Conservation (phyloP, 2,113 vertebrate genomes). For the Heptranchias perlo region DNA sequence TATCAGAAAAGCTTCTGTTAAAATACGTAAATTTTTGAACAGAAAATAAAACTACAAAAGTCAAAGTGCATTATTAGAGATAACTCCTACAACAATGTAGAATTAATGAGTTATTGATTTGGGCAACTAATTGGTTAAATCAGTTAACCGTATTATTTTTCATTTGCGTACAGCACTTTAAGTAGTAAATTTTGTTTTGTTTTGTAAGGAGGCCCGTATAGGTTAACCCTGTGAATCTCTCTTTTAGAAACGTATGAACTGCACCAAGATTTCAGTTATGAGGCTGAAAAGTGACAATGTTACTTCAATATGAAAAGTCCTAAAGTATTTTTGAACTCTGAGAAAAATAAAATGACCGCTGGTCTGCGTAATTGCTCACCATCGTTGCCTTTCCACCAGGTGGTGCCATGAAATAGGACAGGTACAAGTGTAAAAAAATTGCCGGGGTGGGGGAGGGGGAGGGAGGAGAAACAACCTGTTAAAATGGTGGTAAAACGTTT, state of each 20-base stretch:
- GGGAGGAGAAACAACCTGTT: not conserved
- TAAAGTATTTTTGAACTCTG: not conserved
- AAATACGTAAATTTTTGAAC: not conserved
- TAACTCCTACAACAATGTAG: conserved; percentile 6
- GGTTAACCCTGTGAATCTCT: not conserved
- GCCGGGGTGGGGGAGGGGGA: not conserved
- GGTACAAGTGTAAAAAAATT: not conserved
- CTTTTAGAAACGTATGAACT: not conserved
- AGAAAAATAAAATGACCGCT: not conserved
- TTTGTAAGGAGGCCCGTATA: not conserved
- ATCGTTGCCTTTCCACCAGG: not conserved
- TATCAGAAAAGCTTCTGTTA: not conserved
- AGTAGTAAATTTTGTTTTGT: not conserved
- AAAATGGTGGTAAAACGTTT: not conserved
- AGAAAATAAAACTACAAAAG: not conserved
- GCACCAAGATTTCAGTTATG: not conserved
- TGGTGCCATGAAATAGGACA: not conserved
- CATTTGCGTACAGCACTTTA: not conserved
- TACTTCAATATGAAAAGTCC: not conserved
- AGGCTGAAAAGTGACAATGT: not conserved
- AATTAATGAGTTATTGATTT: not conserved
- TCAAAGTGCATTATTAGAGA: not conserved
- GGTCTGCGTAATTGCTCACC: not conserved
- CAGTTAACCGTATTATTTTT: not conserved
- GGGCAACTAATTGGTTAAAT: not conserved